phyloP scores from a whole-genome alignment of 2,888 invertebrate species.

The Eremobia ochroleuca region DNA sequence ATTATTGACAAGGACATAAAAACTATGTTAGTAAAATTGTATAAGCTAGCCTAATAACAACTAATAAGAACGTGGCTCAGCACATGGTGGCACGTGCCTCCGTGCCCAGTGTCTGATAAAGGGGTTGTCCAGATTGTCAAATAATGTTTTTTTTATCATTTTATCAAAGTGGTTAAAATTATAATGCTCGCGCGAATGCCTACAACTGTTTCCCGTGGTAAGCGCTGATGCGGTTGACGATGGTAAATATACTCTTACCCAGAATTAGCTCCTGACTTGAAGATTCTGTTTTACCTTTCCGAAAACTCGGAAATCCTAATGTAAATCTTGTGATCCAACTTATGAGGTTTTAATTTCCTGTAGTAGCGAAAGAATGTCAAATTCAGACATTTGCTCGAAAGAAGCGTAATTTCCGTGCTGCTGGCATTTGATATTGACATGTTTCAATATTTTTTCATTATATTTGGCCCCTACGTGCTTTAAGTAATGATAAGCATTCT shows the following conservation, averaged over 20 bases:
- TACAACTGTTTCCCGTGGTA: background rate
- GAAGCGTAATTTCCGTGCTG: background rate
- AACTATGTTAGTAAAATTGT: background rate
- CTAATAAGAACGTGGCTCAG: background rate
- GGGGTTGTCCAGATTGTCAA: background rate
- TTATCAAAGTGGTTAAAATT: background rate
- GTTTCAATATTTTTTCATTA: background rate
- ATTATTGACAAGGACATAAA: background rate
- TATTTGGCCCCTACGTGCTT: background rate
- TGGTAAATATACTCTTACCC: background rate
- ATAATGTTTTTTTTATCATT: background rate
- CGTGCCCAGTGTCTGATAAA: background rate
- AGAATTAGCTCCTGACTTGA: background rate
- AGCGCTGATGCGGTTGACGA: background rate
- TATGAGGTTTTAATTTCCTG: slow-evolving; percentile 31
- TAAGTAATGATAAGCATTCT: background rate
- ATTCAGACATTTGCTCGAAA: slow-evolving; percentile 3
- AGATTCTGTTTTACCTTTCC: background rate
- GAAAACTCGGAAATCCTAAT: background rate
- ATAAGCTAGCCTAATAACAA: background rate
- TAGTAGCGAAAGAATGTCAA: background rate
- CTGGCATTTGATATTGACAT: background rate
- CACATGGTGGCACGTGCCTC: background rate
- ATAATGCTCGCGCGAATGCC: background rate
- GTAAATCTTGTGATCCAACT: background rate